A percentile compares a stretch with the other conserved stretches of the same genome.
These are phyloP conservation scores for Ormyrus pomaceus DNA, from an alignment of 2,888 invertebrate species.

Conservation along the genomic window DNA sequence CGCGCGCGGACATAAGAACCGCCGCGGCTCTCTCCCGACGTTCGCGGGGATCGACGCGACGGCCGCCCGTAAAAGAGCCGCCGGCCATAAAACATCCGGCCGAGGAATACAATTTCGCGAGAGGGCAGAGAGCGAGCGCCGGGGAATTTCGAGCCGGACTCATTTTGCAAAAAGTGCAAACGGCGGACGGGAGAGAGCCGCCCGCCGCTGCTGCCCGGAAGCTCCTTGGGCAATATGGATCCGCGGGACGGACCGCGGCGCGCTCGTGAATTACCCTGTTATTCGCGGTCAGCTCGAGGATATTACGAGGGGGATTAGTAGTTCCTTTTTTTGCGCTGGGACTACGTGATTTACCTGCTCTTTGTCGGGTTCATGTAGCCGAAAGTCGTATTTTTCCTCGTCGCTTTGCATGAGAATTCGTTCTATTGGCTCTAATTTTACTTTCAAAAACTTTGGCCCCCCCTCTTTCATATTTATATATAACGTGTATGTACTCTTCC, in stretches of 20 bases:
- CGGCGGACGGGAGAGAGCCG: background rate
- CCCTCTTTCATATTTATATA: too few species aligned
- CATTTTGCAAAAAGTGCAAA: slow-evolving; percentile 17
- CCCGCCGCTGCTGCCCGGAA: background rate
- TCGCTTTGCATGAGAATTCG: too few species aligned
- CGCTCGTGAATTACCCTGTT: background rate
- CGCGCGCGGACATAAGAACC: background rate
- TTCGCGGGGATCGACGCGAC: slow-evolving; percentile 17
- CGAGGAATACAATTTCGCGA: slow-evolving; percentile 32
- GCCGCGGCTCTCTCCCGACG: background rate
- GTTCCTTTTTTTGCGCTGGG: too few species aligned
- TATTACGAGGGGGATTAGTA: too few species aligned
- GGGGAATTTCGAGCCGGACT: slow-evolving; percentile 23
- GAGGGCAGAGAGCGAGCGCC: background rate
- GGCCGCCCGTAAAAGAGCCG: slow-evolving; percentile 31
- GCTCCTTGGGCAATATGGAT: background rate
- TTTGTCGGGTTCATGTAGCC: too few species aligned
- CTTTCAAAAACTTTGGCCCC: too few species aligned
- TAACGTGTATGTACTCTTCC: too few species aligned
- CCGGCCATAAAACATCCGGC: slow-evolving; percentile 27
- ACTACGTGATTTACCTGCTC: too few species aligned
- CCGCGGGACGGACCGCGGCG: background rate
- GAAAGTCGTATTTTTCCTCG: too few species aligned
- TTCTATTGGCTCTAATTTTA: too few species aligned
- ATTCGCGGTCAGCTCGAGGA: too few species aligned